Conservation (phyloP, 1,140 invertebrate genomes). For the Metopolophium dirhodum region DNA sequence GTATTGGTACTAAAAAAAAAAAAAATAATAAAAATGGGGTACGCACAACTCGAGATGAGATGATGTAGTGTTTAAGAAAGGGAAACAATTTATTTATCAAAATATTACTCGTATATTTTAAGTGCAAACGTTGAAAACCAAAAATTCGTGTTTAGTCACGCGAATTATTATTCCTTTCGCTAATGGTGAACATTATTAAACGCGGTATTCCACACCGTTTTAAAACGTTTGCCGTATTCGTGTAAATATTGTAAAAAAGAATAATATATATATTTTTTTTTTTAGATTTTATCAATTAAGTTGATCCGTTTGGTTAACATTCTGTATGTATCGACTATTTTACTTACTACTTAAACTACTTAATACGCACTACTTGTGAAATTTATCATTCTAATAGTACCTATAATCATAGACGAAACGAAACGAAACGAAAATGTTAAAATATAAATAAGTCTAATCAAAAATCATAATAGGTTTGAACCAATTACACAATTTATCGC, state of each 20-base stretch:
- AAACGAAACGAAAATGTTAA: background rate
- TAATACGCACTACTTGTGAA: too few species aligned
- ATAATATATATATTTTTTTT: background rate
- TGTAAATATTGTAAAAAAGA: background rate
- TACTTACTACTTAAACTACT: too few species aligned
- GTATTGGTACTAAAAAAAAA: conserved; percentile 9
- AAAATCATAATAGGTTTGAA: background rate
- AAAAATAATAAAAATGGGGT: background rate
- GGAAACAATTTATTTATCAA: conserved; percentile 44
- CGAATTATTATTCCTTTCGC: background rate
- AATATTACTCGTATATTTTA: background rate
- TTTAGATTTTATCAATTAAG: background rate
- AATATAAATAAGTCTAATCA: background rate
- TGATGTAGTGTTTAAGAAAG: conserved; percentile 30
- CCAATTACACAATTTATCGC: background rate
- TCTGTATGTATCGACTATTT: background rate
- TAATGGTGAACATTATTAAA: background rate
- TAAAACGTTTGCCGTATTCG: background rate
- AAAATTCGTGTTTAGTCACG: background rate
- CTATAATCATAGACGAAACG: too few species aligned
- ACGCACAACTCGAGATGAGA: background rate
- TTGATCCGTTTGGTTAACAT: background rate
- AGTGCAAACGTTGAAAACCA: conserved; percentile 11
- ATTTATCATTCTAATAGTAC: background rate
- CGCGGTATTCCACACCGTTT: background rate